These are phyloP conservation scores for Sterna hirundo DNA, from an alignment of 2,113 vertebrate species.

Conservation along the genomic window DNA sequence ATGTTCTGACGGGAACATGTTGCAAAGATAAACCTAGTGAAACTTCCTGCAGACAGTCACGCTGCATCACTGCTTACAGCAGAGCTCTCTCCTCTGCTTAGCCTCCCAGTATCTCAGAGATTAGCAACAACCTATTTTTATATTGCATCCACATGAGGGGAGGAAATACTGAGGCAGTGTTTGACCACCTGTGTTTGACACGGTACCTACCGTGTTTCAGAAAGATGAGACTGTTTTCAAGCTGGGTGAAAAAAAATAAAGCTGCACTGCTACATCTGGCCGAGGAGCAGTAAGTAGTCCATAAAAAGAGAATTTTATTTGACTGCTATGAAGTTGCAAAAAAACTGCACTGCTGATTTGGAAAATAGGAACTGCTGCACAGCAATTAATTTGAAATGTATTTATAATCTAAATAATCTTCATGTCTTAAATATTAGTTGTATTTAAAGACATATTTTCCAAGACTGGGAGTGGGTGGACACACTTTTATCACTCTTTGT, in stretches of 20 bases:
- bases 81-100: background rate
- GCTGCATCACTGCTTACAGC: constrained; percentile 22
- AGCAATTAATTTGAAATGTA: background rate
- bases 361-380: background rate
- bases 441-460: background rate
- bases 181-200: background rate
- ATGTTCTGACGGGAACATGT: background rate
- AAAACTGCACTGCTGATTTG: background rate
- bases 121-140: constrained; percentile 67
- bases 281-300: background rate
- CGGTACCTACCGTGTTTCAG: background rate
- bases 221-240: background rate
- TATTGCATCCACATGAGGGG: background rate
- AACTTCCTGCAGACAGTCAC: background rate
- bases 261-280: background rate
- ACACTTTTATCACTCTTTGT: background rate
- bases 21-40: background rate
- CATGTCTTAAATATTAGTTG: background rate
- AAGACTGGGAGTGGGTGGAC: background rate
- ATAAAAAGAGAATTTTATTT: background rate
- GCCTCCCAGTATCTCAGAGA: constrained; percentile 41
- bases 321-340: background rate
- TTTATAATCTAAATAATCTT: background rate
- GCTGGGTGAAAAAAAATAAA: background rate
- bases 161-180: constrained; percentile 15